These are phyloP conservation scores for Clarias fuscus DNA, from an alignment of 2,797 vertebrate species.

Conservation along the genomic window DNA sequence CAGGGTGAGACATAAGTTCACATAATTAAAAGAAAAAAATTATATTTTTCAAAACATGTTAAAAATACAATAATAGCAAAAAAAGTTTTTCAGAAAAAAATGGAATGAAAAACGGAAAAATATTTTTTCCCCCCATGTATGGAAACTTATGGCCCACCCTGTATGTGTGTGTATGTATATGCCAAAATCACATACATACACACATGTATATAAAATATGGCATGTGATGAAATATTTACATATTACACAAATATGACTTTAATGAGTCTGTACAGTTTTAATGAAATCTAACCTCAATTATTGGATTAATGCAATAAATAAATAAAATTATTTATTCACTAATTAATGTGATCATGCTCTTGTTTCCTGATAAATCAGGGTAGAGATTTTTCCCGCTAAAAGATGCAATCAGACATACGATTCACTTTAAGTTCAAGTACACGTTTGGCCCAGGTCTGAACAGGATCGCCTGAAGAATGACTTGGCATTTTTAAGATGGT, in stretches of 20 bases:
- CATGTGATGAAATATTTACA: too few relatives aligned
- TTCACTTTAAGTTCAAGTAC: neutral
- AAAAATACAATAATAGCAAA: too few relatives aligned
- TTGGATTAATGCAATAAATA: neutral
- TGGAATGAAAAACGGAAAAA: too few relatives aligned
- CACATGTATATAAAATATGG: too few relatives aligned
- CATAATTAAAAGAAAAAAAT: too few relatives aligned
- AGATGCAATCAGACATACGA: neutral
- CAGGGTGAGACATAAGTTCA: too few relatives aligned
- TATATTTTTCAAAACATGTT: too few relatives aligned
- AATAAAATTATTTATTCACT: too few relatives aligned
- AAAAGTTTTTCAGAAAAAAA: too few relatives aligned
- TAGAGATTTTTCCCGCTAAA: neutral
- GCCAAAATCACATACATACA: too few relatives aligned
- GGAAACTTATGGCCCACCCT: neutral
- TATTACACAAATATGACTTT: neutral
- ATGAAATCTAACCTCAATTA: neutral
- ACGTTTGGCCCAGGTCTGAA: slow-evolving; percentile 27
- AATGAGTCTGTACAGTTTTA: neutral
- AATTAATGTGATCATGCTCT: neutral
- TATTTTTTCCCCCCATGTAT: too few relatives aligned
- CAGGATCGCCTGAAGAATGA: neutral
- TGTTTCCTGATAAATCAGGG: neutral
- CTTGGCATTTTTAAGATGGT: neutral
- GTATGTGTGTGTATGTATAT: too few relatives aligned